These are phyloP conservation scores for Ispidina picta DNA, from an alignment of 2,797 vertebrate species.

Conservation along the genomic window DNA sequence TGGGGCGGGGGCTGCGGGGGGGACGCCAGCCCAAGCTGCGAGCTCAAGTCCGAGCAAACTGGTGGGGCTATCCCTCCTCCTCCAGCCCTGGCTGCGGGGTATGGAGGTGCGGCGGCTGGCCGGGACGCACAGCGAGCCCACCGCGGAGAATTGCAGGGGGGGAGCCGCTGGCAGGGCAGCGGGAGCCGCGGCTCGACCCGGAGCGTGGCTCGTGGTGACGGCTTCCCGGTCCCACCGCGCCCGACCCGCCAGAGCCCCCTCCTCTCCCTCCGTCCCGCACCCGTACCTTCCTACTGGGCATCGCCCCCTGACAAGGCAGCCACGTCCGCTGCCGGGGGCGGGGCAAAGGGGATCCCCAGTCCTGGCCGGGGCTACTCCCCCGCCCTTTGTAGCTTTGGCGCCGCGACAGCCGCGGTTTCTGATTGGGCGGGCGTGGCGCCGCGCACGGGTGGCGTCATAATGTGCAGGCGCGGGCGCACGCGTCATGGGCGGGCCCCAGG, in stretches of 20 bases:
- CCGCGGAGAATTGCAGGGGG: no score
- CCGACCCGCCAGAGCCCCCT: not conserved
- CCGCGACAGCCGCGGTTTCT: not conserved
- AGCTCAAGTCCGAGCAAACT: not conserved
- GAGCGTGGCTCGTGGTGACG: rapidly evolving
- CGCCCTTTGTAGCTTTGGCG: conserved; percentile 44
- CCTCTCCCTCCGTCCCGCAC: not conserved
- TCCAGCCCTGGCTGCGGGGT: not conserved
- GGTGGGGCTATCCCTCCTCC: not conserved
- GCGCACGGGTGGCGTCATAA: rapidly evolving
- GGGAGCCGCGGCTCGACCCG: not conserved
- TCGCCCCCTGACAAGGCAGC: not conserved
- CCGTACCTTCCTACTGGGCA: conserved; percentile 58
- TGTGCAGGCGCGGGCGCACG: rapidly evolving
- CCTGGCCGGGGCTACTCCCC: not conserved
- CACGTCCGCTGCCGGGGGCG: not conserved
- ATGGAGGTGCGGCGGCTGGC: not conserved
- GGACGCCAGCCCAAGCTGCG: not conserved
- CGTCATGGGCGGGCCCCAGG: rapidly evolving
- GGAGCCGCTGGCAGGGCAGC: no score
- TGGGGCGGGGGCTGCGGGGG: no score
- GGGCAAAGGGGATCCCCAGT: not conserved
- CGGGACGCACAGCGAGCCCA: not conserved
- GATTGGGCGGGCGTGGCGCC: not conserved
- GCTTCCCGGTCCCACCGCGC: no score